Evolutionary conservation across 2,797 vertebrate genomes (phyloP), one percentile per base, ranked within the genome.

Genomic region (Chaenodraco wilsoni): DNA sequence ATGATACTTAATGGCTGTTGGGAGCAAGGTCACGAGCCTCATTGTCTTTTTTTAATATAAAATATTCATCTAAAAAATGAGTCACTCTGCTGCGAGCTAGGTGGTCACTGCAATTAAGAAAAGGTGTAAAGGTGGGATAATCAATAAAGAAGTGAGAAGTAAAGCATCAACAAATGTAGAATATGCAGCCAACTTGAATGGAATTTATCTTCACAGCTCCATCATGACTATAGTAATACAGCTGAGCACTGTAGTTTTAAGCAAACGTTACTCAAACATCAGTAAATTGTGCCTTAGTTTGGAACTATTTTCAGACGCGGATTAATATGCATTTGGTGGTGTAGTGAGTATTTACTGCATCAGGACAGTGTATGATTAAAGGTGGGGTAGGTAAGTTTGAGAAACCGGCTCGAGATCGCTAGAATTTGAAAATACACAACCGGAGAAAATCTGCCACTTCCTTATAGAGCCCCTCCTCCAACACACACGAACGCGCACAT

Each of bases 1-100:
- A 90, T 85, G 84, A 84, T 66, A 70, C 62, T 73, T 79, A 74
- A 69, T 80, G 72, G 62, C 52, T 84, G 75, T 84, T 88, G 78
- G 77, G 72, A 81, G 69, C 76, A 84, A 79, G 54, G 81, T 79
- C 72, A 74, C 67, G 41, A 71, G 59, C 44, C 59, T 62, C 67
- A n/a, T 69, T 57, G 50, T 68, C 51, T 40, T 46, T 33, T 69
- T 71, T 79, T 65, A 67, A 59, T 59, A 31, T 72, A 55, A 81
- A 81, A 84, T 49, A 72, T 27, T 27, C 4, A 27, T 27, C 27
- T 54, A 73, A 6, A 72, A 73, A 31, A 48, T 40, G 65, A 59
- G 55, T 62, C 12, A 59, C 51, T 78, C 63, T 11, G 72, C 70
- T 78, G 48, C 31, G 14, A 79, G 49, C 13, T 2, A 63, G 21